Evolutionary conservation across 2,113 vertebrate species (phyloP).

Genomic region (Procavia capensis): DNA sequence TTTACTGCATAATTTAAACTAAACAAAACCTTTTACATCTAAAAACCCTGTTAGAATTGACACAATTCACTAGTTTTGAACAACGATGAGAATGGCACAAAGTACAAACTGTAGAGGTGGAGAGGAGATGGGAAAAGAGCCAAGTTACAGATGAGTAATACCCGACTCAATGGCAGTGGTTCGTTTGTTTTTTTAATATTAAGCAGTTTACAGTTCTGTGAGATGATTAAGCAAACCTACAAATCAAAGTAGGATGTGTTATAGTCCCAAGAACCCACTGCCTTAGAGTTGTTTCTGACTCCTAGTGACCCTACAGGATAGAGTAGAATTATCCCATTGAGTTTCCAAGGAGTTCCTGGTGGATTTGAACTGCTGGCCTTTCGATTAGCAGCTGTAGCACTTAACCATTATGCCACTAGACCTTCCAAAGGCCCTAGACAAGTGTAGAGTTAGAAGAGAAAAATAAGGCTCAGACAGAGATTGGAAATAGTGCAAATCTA

Average conservation of each 20-base stretch:
- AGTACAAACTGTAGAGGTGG: background rate
- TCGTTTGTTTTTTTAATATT: background rate
- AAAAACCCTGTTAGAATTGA: too few species aligned
- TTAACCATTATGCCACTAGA: too few species aligned
- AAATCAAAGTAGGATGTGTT: background rate
- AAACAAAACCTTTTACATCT: too few species aligned
- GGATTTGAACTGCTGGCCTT: too few species aligned
- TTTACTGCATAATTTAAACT: too few species aligned
- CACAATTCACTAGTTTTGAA: background rate
- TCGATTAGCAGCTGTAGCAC: too few species aligned
- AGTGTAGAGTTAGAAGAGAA: constrained; percentile 3
- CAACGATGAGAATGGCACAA: background rate
- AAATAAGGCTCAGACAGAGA: background rate
- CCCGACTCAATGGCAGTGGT: too few species aligned
- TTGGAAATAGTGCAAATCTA: background rate
- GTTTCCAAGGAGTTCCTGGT: too few species aligned
- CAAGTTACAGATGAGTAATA: background rate
- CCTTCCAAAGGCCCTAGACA: background rate
- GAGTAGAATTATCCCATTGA: too few species aligned
- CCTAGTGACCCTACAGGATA: too few species aligned
- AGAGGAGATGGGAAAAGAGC: background rate
- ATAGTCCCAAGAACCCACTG: background rate
- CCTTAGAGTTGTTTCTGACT: too few species aligned
- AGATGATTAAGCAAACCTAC: background rate
- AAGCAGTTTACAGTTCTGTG: background rate